A percentile compares a stretch with the other conserved stretches of the same genome.
Conservation (phyloP, 2,888 invertebrate species). For the Nomada ruficornis region DNA sequence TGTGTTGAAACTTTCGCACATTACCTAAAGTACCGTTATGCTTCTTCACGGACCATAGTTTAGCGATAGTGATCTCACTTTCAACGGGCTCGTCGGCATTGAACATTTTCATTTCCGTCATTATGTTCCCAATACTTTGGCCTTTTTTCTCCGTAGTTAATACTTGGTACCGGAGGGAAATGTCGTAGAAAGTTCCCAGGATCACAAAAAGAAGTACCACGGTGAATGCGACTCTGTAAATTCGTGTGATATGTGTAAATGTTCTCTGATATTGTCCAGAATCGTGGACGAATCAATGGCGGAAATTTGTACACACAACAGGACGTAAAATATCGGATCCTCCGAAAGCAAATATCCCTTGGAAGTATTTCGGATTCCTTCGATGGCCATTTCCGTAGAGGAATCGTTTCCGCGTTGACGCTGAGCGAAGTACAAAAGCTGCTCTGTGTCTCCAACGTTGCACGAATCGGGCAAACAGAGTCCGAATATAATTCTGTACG, state of each 20-base stretch:
- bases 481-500: conserved; percentile 70
- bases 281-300: not conserved
- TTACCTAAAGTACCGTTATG: conserved; percentile 70
- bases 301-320: conserved; percentile 67
- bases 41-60: conserved; percentile 72
- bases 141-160: conserved; percentile 56
- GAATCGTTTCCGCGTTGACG: conserved; percentile 83
- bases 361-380: conserved; percentile 72
- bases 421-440: conserved; percentile 85
- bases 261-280: too few species aligned
- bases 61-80: conserved; percentile 69
- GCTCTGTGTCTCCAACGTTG: conserved; percentile 83
- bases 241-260: not conserved
- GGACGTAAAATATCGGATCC: conserved; percentile 68
- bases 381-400: conserved; percentile 77
- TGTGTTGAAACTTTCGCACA: not conserved
- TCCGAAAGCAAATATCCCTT: conserved; percentile 72
- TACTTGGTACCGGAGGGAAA: conserved; percentile 74
- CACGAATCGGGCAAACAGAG: conserved; percentile 86
- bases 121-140: conserved; percentile 40
- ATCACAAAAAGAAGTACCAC: conserved; percentile 81
- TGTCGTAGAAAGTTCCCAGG: conserved; percentile 85
- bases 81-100: conserved; percentile 26
- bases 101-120: conserved; percentile 54
- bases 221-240: conserved; percentile 69